A percentile compares a stretch with the other conserved stretches of the same genome.
Conservation (phyloP, 2,888 invertebrate species). For the Xanthia icteritia region DNA sequence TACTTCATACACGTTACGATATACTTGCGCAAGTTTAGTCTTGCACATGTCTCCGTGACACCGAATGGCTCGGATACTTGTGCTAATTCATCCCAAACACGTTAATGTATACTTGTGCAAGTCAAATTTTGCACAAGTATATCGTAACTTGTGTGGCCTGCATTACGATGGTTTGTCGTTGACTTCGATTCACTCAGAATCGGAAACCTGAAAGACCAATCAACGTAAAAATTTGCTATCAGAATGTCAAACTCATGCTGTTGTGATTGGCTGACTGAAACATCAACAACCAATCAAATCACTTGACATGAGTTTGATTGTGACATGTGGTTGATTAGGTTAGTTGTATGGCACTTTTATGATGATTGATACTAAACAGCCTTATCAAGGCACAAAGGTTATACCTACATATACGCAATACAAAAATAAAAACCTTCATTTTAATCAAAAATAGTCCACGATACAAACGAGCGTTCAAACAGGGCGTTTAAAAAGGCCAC, state of each 20-base stretch:
- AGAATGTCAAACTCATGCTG: background rate
- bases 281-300: constrained; percentile 11
- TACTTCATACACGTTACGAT: background rate
- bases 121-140: too few relatives aligned
- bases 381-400: background rate
- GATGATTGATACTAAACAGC: background rate
- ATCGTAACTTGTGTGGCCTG: too few relatives aligned
- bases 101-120: too few relatives aligned
- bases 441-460: constrained; percentile 9
- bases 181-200: background rate
- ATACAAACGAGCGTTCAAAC: constrained; percentile 23
- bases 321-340: constrained; percentile 8
- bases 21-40: too few relatives aligned
- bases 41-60: too few relatives aligned
- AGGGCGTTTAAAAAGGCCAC: constrained; percentile 44
- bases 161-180: too few relatives aligned
- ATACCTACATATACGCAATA: background rate
- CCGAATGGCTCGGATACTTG: too few relatives aligned
- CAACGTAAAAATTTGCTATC: background rate
- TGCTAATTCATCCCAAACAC: too few relatives aligned
- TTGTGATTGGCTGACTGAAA: background rate
- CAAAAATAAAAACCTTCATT: background rate
- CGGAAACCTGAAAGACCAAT: too few relatives aligned
- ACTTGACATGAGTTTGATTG: background rate
- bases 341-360: background rate